Percentiles rank a stretch among this genome's conserved stretches.
Evolutionary conservation across 2,888 invertebrate genomes (phyloP).

Genomic region (Laspeyria flexula): DNA sequence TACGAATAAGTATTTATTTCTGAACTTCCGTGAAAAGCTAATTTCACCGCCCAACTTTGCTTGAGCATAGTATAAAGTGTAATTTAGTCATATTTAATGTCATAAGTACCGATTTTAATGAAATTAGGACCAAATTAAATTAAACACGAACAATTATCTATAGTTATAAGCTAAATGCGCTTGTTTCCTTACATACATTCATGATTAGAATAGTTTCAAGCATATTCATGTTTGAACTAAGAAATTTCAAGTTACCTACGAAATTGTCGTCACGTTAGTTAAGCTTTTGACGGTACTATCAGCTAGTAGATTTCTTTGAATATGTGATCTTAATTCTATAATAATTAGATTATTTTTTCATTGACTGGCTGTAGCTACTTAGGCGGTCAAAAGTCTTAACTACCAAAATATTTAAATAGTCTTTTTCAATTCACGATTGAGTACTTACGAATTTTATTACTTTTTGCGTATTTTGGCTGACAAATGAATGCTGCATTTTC

Average conservation of each 20-base stretch:
- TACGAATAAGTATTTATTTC: not conserved
- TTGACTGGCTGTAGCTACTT: too few relatives aligned
- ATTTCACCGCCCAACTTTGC: too few relatives aligned
- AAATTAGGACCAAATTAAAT: constrained; percentile 4
- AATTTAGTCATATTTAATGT: not conserved
- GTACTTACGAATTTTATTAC: too few relatives aligned
- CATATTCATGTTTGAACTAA: constrained; percentile 9
- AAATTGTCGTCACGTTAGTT: constrained; percentile 25
- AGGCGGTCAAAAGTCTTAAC: too few relatives aligned
- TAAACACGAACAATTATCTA: constrained; percentile 3
- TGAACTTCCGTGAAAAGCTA: too few relatives aligned
- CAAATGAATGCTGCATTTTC: too few relatives aligned
- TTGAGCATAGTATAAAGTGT: not conserved
- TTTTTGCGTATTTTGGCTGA: too few relatives aligned
- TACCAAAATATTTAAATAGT: too few relatives aligned
- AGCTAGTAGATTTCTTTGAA: too few relatives aligned
- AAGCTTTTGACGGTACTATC: not conserved
- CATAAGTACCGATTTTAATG: not conserved
- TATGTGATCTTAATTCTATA: too few relatives aligned
- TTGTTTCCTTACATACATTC: constrained; percentile 25
- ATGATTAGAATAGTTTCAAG: constrained; percentile 31
- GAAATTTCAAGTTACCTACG: constrained; percentile 40
- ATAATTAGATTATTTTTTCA: too few relatives aligned
- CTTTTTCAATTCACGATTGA: too few relatives aligned
- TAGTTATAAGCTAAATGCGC: constrained; percentile 7